These are phyloP conservation scores for Heliconius aoede DNA, from an alignment of 2,888 invertebrate genomes.

Conservation along the genomic window DNA sequence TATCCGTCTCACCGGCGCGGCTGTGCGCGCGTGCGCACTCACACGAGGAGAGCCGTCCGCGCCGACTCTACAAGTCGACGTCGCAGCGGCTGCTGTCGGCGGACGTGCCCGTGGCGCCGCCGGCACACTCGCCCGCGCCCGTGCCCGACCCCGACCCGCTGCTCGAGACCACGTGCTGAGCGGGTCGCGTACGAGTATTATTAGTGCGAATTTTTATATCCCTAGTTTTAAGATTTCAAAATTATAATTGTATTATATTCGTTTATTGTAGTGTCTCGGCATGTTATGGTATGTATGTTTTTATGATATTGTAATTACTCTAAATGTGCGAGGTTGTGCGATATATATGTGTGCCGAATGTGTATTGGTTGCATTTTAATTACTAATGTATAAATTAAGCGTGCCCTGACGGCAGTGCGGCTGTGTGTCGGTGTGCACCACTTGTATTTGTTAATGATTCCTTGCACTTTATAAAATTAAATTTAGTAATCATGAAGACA, in stretches of 20 bases:
- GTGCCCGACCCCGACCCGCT: conserved; percentile 64
- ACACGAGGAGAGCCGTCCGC: conserved; percentile 65
- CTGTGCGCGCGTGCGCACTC: conserved; percentile 57
- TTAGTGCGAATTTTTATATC: conserved; percentile 81
- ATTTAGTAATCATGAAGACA: not conserved
- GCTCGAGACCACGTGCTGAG: conserved; percentile 75
- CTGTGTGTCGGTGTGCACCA: not conserved
- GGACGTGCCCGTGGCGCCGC: conserved; percentile 65
- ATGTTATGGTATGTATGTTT: conserved; percentile 65
- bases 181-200: conserved; percentile 72
- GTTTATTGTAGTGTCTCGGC: conserved; percentile 57
- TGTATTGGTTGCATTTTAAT: conserved; percentile 53
- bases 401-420: not conserved
- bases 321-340: conserved; percentile 74
- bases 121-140: conserved; percentile 68
- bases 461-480: not conserved
- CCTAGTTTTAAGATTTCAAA: conserved; percentile 78
- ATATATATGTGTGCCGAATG: conserved; percentile 57
- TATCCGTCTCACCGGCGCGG: conserved; percentile 50
- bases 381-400: conserved; percentile 48
- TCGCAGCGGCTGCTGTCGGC: conserved; percentile 59
- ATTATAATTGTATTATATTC: conserved; percentile 77
- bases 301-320: conserved; percentile 66
- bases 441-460: not conserved
- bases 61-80: conserved; percentile 64